Base-by-base conservation (phyloP, 2,797 vertebrate genomes). In the Eurystomus glaucurus region DNA sequence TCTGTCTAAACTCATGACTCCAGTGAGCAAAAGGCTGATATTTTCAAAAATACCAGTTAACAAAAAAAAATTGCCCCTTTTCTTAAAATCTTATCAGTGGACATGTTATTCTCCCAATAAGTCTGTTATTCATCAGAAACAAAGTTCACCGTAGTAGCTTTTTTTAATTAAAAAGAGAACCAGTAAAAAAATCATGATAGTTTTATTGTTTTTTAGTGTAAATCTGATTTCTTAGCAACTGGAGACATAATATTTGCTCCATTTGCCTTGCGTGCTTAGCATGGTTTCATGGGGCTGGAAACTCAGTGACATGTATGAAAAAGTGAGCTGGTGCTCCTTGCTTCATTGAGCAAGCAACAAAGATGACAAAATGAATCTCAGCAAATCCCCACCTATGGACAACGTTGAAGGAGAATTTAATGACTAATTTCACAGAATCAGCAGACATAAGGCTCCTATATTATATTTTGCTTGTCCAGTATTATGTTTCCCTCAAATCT, bases 191-290 rank as follows among this genome's bases (percentile, higher is more conserved):
- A 69, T 23, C 3, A 4, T 75, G 26, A 22, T 29, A 29, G 5
- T 64, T 89, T 43, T 33, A 46, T 90, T 50, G 19, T 35, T n/a
- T 90, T 11, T 82, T 93, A 37, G 2, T 57, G 3, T 48, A 14
- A 90, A 88, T 91, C 31, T 51, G 76, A 11, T 90, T 94, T 90
- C 50, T 91, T 92, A 90, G 66, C 57, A 72, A 90, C 90, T 45
- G 45, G 35, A 95, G 72, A 69, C 18, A 6, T 92, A 81, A 20
- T 19, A 35, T 29, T 90, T 84, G 23, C 18, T 88, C 82, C 76
- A 31, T 89, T 37, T 85, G 14, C 41, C 19, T 81, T 85, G 23
- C 71, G 45, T 89, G 51, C 11, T 50, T 86, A 82, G 64, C 33
- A 16, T 3, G 25, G 17, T 91, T 91, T 20, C 41, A 54, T 26